Base-by-base conservation (phyloP, 2,888 invertebrate species). In the Mythimna loreyi region DNA sequence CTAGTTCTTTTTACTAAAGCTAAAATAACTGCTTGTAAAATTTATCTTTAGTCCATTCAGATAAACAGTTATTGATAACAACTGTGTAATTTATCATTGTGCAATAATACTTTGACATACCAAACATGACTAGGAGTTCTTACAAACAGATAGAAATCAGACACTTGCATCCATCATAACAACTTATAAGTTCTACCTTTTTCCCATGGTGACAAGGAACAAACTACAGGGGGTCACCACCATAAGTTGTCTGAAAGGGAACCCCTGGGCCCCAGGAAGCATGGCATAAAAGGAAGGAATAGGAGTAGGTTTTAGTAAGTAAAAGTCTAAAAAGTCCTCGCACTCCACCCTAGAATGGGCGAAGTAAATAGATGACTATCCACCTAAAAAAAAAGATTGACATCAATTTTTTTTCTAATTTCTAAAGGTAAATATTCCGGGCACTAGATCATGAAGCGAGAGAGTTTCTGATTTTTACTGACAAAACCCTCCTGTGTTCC, bases 31-130 rank as follows among this genome's bases (percentile, higher is more conserved):
- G 28, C 23, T 57, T 28, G 28, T 52, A 45, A 55, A 67, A 49
- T 50, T 67, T 75, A 75, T 75, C 68, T 45, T 21, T 47, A 68
- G 53, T 74, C 57, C 53, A 58, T 3, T 3, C 8, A 33, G 50
- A 73, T 73, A 75, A 68, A 36, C 9, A 13, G 11, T 30, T 55
- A 52, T 76, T 69, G 76, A 69, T 69, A 69, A 50, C 25, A 75
- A 45, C 2, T 16, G 23, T 47, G 21, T 33, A 28, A 53, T 45
- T 50, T 53, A 30, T 55, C 33, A 57, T 52, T 56, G 19, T 40
- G n/a, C 33, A 56, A 55, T 11, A 13, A 52, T 13, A 21, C 13
- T 36, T 59, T 9, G 9, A 50, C 40, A 62, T 21, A 36, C 36
- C 9, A 36, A 61, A 36, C 25, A 40, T 61, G 9, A 40, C 9